phyloP scores from a whole-genome alignment of 2,113 vertebrate genomes.

The Ornithorhynchus anatinus region DNA sequence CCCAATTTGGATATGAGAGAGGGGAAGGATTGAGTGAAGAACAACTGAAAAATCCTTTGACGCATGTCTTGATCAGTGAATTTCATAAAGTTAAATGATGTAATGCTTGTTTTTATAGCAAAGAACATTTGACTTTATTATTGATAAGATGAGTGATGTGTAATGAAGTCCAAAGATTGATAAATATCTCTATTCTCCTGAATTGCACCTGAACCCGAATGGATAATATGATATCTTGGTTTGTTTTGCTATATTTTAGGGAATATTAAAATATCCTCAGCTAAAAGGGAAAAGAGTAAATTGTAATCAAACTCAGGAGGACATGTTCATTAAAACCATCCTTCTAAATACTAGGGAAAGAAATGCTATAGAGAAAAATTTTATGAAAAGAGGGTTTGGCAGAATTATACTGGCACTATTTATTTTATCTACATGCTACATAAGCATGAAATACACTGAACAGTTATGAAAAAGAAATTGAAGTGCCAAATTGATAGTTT shows the following conservation, averaged over 20 bases:
- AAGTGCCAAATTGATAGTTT: neutral
- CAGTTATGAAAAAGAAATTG: neutral
- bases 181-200: neutral
- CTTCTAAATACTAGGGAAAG: neutral
- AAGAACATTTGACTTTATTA: neutral
- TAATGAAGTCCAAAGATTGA: constrained; percentile 8
- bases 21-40: neutral
- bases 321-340: neutral
- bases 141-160: neutral
- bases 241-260: neutral
- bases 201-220: neutral
- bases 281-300: neutral
- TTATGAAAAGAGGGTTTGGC: neutral
- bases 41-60: constrained; percentile 8
- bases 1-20: neutral
- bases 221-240: neutral
- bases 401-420: neutral
- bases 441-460: neutral
- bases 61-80: constrained; percentile 4
- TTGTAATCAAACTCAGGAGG: neutral
- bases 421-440: neutral
- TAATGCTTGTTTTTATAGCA: neutral
- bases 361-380: neutral
- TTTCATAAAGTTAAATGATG: neutral
- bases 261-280: neutral